Base-by-base conservation (phyloP, 2,888 invertebrate genomes). In the Eumacrocentrus americanus region DNA sequence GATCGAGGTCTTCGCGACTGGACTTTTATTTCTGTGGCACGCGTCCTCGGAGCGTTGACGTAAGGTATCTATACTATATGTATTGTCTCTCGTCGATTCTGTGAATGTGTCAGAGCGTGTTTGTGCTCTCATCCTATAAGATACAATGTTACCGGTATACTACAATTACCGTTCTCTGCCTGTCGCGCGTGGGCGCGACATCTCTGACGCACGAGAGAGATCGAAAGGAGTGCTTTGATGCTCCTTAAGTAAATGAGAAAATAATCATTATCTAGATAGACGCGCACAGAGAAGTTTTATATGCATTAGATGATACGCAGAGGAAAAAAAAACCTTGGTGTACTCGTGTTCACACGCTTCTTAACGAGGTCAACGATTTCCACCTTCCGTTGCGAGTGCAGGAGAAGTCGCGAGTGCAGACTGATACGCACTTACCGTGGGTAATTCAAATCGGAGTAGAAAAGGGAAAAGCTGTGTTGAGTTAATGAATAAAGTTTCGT, bases 361-460 rank as follows among this genome's bases (percentile, higher is more conserved):
- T 69, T 67, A 71, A 70, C 65, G 67, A 69, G 69, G 67, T 67
- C 67, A 65, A 63, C 63, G 66, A 71, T 71, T 70, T 71, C 66
- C 69, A 64, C 66, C 67, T 69, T 70, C 66, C 64, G 63, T 63
- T 62, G 64, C 50, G 55, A 44, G 53, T 51, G 60, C 52, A n/a
- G 22, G 37, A 38, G 11, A 23, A 52, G 38, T 52, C 18, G 12
- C 18, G 18, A 52, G 14, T 16, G 34, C 9, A 22, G 12, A 23
- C 23, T 48, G 34, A 48, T 48, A n/a, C 14, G 16, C 25, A 48
- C 29, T 48, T 18, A 51, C 20, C 16, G 48, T 34, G 4, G 34
- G 18, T 35, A 35, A 11, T 18, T 50, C 5, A 2, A 25, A 23
- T 47, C 1, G 14, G 14, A 47, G 18, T 16, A 11, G 14, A 16